phyloP scores from a whole-genome alignment of 2,113 vertebrate genomes.

The Erpornis zantholeuca region DNA sequence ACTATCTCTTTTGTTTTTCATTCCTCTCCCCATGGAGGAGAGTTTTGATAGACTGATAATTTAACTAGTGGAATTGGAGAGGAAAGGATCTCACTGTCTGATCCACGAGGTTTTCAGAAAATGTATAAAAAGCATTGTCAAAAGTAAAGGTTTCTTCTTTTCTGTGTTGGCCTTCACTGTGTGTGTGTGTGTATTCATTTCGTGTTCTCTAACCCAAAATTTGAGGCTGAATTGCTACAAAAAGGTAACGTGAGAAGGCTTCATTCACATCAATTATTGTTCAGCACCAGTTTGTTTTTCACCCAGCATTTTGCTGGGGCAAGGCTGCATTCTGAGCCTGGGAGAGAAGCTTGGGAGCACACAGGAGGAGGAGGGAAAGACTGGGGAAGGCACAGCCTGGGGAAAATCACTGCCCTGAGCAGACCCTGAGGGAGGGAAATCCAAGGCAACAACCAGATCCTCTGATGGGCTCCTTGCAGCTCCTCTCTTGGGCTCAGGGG shows the following conservation, averaged over 20 bases:
- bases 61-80: too few species aligned
- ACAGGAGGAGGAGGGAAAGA: not conserved
- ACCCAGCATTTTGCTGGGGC: not conserved
- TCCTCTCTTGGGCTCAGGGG: not conserved
- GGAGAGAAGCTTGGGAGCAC: rapidly evolving
- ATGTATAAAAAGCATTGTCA: too few species aligned
- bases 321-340: not conserved
- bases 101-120: too few species aligned
- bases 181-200: too few species aligned
- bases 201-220: too few species aligned
- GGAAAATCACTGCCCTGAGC: not conserved
- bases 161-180: too few species aligned
- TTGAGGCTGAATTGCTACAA: too few species aligned
- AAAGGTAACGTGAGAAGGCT: not conserved
- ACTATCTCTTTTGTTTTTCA: too few species aligned
- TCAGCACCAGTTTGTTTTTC: not conserved
- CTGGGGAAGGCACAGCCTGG: not conserved
- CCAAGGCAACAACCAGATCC: not conserved
- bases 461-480: not conserved
- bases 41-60: too few species aligned
- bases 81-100: too few species aligned
- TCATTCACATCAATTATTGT: constrained; percentile 1
- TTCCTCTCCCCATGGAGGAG: too few species aligned
- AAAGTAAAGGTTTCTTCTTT: too few species aligned
- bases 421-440: not conserved